Evolutionary conservation across 1,140 invertebrate species (phyloP).

Genomic region (Augochlora pura): DNA sequence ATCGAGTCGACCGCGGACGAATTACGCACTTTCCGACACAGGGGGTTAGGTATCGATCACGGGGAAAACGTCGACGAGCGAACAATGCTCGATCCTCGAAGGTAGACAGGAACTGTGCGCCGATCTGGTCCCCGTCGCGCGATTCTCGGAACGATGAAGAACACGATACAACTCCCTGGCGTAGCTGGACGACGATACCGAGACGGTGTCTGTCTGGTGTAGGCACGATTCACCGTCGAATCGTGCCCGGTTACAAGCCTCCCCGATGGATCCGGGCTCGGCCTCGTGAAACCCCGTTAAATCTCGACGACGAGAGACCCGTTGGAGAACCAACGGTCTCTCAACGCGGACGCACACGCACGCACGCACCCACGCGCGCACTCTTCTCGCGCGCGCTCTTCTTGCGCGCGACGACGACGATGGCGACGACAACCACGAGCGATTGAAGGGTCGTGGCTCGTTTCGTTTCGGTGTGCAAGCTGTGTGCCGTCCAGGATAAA

Average conservation of each 20-base stretch:
- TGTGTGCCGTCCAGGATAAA: too few relatives aligned
- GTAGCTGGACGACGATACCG: slow-evolving; percentile 18
- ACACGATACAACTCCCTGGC: slow-evolving; percentile 3
- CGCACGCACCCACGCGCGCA: background rate
- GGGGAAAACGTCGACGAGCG: background rate
- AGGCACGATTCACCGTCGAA: background rate
- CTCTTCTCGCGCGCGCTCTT: slow-evolving; percentile 2
- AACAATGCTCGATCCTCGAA: background rate
- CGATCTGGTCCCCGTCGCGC: background rate
- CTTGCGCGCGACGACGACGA: too few relatives aligned
- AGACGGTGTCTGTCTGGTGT: background rate
- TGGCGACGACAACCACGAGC: background rate
- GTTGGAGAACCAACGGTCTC: background rate
- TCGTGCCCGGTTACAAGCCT: slow-evolving; percentile 63
- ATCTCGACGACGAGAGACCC: slow-evolving; percentile 35
- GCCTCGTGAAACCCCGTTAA: slow-evolving; percentile 64
- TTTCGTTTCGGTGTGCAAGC: too few relatives aligned
- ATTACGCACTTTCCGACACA: slow-evolving; percentile 33
- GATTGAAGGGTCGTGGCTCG: too few relatives aligned
- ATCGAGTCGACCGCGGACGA: slow-evolving; percentile 11
- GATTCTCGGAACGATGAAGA: background rate
- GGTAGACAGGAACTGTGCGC: background rate
- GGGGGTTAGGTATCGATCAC: background rate
- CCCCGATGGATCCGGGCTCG: slow-evolving; percentile 69
- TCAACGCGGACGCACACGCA: too few relatives aligned